Evolutionary conservation across 2,888 invertebrate genomes (phyloP).

Genomic region (Dorcus parallelipipedus): DNA sequence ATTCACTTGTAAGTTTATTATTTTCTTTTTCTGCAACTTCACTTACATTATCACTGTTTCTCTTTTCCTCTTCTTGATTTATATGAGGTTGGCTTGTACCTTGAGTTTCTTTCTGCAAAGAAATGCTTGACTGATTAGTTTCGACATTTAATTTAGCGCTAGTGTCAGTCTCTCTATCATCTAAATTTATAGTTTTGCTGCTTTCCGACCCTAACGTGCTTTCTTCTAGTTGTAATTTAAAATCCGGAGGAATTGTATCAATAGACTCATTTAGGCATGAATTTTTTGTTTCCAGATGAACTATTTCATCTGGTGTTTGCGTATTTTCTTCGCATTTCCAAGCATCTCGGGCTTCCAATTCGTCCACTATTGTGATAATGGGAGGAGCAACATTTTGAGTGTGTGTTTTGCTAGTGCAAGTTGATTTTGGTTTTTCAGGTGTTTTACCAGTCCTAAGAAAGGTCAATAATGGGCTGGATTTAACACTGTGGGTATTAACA

Average conservation of each 20-base stretch:
- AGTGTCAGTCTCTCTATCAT: not conserved
- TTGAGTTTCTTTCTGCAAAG: no score
- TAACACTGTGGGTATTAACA: slow-evolving; percentile 3
- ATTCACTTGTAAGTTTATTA: not conserved
- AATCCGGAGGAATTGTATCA: slow-evolving; percentile 7
- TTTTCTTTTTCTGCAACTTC: not conserved
- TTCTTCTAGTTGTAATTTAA: slow-evolving; percentile 15
- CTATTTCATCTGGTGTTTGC: slow-evolving; percentile 1
- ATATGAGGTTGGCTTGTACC: not conserved
- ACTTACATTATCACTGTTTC: not conserved
- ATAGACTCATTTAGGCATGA: not conserved
- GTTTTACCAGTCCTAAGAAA: slow-evolving; percentile 4
- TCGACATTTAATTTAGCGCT: not conserved
- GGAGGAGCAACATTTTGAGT: not conserved
- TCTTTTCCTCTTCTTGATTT: not conserved
- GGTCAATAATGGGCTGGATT: slow-evolving; percentile 7
- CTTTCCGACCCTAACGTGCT: not conserved
- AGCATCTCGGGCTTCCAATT: slow-evolving; percentile 31
- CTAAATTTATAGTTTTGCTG: not conserved
- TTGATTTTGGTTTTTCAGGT: slow-evolving; percentile 3
- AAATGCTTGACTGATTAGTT: not conserved
- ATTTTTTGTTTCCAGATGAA: not conserved
- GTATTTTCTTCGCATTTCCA: slow-evolving; percentile 24
- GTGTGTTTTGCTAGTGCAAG: not conserved
- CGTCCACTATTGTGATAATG: slow-evolving; percentile 19